phyloP scores from a whole-genome alignment of 2,113 vertebrate genomes.

The Neoarius graeffei region DNA sequence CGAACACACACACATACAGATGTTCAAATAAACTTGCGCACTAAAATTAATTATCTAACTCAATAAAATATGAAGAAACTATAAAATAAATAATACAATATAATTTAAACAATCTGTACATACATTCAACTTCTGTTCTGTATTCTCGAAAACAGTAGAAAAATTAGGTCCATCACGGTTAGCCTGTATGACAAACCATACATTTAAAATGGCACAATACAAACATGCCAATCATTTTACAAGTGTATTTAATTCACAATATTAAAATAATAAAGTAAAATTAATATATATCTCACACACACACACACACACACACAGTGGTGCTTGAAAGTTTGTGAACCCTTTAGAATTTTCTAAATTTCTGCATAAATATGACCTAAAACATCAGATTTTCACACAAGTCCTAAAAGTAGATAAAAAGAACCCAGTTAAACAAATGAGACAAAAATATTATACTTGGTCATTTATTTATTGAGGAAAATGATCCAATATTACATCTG shows the following conservation, averaged over 20 bases:
- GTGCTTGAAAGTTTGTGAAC: too few relatives aligned
- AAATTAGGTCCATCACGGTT: constrained; percentile 84
- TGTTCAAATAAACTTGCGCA: not conserved
- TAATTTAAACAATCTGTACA: constrained; percentile 54
- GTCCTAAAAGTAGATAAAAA: too few relatives aligned
- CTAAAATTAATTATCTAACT: not conserved
- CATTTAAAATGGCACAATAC: not conserved
- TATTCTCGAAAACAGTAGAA: constrained; percentile 77
- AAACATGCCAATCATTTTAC: not conserved
- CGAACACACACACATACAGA: constrained; percentile 2
- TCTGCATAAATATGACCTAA: too few relatives aligned
- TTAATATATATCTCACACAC: too few relatives aligned
- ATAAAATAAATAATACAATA: not conserved
- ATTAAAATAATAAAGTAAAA: not conserved
- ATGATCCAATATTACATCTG: too few relatives aligned
- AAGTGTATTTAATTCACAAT: not conserved
- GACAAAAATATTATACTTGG: too few relatives aligned
- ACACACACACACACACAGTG: not conserved
- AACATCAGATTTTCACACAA: too few relatives aligned
- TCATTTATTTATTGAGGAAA: too few relatives aligned
- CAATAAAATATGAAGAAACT: not conserved
- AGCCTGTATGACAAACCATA: constrained; percentile 72
- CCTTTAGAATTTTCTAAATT: too few relatives aligned
- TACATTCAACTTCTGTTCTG: constrained; percentile 83
- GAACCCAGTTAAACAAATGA: too few relatives aligned